Conservation (phyloP, 2,888 invertebrate genomes). For the Amorpha juglandis region DNA sequence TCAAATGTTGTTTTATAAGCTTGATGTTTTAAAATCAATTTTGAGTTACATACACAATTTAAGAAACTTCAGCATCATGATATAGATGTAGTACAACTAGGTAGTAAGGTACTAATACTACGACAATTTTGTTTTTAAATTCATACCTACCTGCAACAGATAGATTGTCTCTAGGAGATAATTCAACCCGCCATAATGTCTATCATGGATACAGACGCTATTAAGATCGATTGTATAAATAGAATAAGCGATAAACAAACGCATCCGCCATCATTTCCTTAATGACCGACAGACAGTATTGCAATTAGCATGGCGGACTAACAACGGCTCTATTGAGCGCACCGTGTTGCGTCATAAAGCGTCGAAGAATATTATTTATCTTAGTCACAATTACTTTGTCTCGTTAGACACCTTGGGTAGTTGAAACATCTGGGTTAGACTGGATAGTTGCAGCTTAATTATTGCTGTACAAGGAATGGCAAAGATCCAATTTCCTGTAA, state of each 20-base stretch:
- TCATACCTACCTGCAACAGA: no score
- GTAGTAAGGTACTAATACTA: no score
- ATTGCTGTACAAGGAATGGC: no score
- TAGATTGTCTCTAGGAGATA: not conserved
- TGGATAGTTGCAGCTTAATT: no score
- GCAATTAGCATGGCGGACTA: constrained; percentile 3
- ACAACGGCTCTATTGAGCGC: not conserved
- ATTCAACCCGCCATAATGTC: not conserved
- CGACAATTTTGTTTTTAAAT: no score
- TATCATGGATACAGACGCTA: not conserved
- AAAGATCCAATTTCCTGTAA: no score
- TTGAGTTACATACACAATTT: no score
- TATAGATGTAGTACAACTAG: no score
- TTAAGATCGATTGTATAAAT: not conserved
- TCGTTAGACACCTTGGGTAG: not conserved
- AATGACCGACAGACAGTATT: not conserved
- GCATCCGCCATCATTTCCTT: not conserved
- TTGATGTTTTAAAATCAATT: no score
- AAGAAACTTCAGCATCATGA: no score
- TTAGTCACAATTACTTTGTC: not conserved
- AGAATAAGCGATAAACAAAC: constrained; percentile 8
- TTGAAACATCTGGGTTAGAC: not conserved
- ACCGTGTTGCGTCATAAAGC: not conserved
- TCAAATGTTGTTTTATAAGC: no score
- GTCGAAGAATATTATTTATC: not conserved